These are phyloP conservation scores for Etheostoma spectabile DNA, from an alignment of 2,113 vertebrate genomes.

Conservation along the genomic window DNA sequence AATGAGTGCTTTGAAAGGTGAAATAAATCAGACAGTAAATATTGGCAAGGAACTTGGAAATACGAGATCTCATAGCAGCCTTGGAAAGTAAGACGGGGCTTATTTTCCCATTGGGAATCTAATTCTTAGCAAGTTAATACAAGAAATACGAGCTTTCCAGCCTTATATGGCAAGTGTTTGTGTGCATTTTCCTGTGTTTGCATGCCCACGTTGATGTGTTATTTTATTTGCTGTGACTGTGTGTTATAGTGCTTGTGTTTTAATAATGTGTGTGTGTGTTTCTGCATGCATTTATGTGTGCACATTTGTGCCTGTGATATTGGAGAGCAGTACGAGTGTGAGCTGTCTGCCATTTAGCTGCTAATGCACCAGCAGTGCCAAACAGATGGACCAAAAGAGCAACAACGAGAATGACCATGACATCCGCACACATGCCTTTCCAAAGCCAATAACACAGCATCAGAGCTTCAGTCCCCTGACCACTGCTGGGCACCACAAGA, in stretches of 20 bases:
- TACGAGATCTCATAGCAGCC: slow-evolving; percentile 43
- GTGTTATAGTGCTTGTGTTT: slow-evolving; percentile 23
- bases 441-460: slow-evolving; percentile 50
- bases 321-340: slow-evolving; percentile 56
- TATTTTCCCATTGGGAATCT: slow-evolving; percentile 52
- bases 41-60: slow-evolving; percentile 54
- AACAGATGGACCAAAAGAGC: slow-evolving; percentile 76
- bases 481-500: slow-evolving; percentile 27
- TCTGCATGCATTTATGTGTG: slow-evolving; percentile 25
- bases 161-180: slow-evolving; percentile 26
- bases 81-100: slow-evolving; percentile 43
- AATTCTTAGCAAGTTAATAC: slow-evolving; percentile 41
- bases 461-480: slow-evolving; percentile 30
- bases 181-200: slow-evolving; percentile 16
- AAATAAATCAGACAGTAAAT: slow-evolving; percentile 50
- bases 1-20: slow-evolving; percentile 54
- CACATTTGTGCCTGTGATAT: slow-evolving; percentile 69
- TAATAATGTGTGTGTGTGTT: slow-evolving; percentile 35
- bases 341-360: slow-evolving; percentile 69
- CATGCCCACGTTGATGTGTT: neutral
- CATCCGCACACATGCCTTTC: slow-evolving; percentile 52
- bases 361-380: slow-evolving; percentile 60
- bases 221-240: slow-evolving; percentile 31
- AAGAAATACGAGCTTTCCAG: slow-evolving; percentile 27
- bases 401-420: slow-evolving; percentile 63